Conservation (phyloP, 2,888 invertebrate species). For the Ichneumon xanthorius region DNA sequence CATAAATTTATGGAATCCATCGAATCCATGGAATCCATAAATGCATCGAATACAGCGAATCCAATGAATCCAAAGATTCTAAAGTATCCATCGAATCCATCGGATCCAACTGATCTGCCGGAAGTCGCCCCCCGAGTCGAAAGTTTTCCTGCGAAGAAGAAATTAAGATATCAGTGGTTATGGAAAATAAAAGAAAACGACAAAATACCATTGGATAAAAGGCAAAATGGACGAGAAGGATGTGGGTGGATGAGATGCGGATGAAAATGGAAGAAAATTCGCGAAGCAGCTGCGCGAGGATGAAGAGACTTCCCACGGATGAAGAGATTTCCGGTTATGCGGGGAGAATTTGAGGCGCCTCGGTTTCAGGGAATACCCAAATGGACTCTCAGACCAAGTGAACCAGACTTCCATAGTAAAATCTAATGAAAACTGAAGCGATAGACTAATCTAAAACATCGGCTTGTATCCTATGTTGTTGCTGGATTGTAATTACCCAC, state of each 20-base stretch:
- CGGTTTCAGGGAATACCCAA: conserved; percentile 72
- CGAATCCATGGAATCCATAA: too few species aligned
- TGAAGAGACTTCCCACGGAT: background rate
- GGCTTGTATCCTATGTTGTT: conserved; percentile 2
- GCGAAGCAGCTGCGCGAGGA: conserved; percentile 48
- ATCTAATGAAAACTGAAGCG: background rate
- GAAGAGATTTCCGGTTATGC: conserved; percentile 61
- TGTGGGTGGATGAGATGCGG: background rate
- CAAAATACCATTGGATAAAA: background rate
- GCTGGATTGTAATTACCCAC: background rate
- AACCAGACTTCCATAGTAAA: background rate
- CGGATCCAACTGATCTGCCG: too few species aligned
- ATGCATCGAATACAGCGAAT: too few species aligned
- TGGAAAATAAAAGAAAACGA: background rate
- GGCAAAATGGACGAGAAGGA: background rate
- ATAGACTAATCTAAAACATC: background rate
- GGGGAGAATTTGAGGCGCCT: conserved; percentile 59
- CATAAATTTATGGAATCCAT: too few species aligned
- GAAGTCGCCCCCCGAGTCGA: too few species aligned
- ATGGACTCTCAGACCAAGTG: conserved; percentile 57
- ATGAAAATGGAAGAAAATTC: conserved; percentile 22
- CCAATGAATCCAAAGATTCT: too few species aligned
- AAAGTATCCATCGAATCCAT: too few species aligned
- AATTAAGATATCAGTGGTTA: background rate
- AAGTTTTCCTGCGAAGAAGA: too few species aligned